Conservation (phyloP, 2,888 invertebrate genomes). For the Euplagia quadripunctaria region DNA sequence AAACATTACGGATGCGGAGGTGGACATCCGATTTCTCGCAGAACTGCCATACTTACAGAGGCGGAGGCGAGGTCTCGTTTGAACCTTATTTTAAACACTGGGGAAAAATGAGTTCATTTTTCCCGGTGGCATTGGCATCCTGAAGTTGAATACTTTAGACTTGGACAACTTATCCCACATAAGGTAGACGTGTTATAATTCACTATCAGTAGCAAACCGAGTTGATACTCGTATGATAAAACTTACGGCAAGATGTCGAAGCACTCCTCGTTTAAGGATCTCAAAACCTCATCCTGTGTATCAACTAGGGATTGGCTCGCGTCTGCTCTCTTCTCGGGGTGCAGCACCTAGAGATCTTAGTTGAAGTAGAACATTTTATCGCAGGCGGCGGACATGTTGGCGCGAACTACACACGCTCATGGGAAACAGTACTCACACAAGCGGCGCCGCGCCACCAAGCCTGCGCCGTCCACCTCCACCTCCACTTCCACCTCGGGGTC, state of each 20-base stretch:
- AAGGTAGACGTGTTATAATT: too few species aligned
- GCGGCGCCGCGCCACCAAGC: constrained; percentile 69
- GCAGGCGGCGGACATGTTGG: constrained; percentile 63
- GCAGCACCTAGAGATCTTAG: not conserved
- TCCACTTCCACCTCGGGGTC: constrained; percentile 70
- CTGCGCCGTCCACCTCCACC: constrained; percentile 57
- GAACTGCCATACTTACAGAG: too few species aligned
- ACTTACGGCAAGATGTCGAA: not conserved
- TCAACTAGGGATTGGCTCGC: not conserved
- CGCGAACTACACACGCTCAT: constrained; percentile 51
- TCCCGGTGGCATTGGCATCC: too few species aligned
- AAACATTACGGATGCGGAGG: too few species aligned
- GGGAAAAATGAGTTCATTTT: too few species aligned
- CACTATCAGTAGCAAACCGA: too few species aligned
- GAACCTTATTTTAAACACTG: too few species aligned
- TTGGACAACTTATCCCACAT: too few species aligned
- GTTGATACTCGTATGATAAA: too few species aligned
- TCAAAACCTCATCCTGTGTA: not conserved
- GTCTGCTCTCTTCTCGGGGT: not conserved
- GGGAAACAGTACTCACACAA: constrained; percentile 71
- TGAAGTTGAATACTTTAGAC: too few species aligned
- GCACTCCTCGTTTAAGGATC: not conserved
- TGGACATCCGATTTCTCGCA: too few species aligned
- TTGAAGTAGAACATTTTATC: not conserved
- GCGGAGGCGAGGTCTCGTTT: too few species aligned